Evolutionary conservation across 2,888 invertebrate genomes (phyloP).

Genomic region (Pachliopta kotzebuea): DNA sequence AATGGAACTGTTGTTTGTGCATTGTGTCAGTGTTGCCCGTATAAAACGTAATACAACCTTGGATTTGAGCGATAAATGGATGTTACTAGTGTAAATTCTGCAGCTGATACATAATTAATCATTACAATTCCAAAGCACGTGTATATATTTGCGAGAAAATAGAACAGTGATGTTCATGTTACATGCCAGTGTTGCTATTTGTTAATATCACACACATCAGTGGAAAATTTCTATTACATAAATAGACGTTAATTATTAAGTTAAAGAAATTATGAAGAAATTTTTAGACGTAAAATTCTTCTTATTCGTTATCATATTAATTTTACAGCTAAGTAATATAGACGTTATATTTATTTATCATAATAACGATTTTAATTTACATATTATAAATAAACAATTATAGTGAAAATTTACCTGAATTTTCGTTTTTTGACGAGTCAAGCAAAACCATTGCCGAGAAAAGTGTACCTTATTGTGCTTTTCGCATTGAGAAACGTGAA

Average conservation of each 20-base stretch:
- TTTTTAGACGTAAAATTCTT: neutral
- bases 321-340: too few relatives aligned
- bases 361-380: too few relatives aligned
- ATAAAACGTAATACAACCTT: constrained; percentile 42
- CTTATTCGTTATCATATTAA: too few relatives aligned
- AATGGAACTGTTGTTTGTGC: constrained; percentile 69
- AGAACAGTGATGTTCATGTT: constrained; percentile 35
- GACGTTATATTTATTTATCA: too few relatives aligned
- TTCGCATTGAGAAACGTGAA: too few relatives aligned
- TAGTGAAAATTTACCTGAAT: too few relatives aligned
- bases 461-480: too few relatives aligned
- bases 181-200: constrained; percentile 63
- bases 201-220: constrained; percentile 38
- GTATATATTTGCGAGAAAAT: constrained; percentile 30
- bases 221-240: constrained; percentile 6
- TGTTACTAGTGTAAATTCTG: constrained; percentile 40
- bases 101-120: constrained; percentile 39
- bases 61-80: constrained; percentile 52
- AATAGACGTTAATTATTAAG: neutral
- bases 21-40: constrained; percentile 65
- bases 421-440: too few relatives aligned
- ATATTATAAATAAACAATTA: too few relatives aligned
- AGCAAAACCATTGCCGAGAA: too few relatives aligned
- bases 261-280: neutral
- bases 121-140: constrained; percentile 27